These are phyloP conservation scores for Ditula angustiorana DNA, from an alignment of 2,888 invertebrate species.

Conservation along the genomic window DNA sequence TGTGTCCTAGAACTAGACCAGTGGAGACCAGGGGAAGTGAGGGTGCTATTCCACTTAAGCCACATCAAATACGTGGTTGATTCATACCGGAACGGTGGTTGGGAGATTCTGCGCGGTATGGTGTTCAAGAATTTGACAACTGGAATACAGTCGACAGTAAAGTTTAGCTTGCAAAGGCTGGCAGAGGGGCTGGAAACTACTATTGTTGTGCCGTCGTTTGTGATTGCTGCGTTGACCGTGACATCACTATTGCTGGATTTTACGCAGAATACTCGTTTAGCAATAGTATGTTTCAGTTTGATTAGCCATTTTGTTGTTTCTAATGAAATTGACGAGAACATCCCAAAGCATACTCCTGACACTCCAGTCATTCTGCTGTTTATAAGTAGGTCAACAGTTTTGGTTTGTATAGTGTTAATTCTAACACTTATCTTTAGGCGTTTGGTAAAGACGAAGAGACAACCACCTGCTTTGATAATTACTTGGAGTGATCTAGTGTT, in stretches of 20 bases:
- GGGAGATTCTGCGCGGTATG: slow-evolving; percentile 1
- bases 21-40: slow-evolving; percentile 20
- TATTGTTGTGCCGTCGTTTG: slow-evolving; percentile 24
- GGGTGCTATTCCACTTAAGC: slow-evolving; percentile 11
- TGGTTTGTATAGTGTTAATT: slow-evolving; percentile 49
- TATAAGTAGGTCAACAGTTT: slow-evolving; percentile 52
- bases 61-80: slow-evolving; percentile 13
- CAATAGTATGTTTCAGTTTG: slow-evolving; percentile 53
- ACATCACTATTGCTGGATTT: slow-evolving; percentile 8
- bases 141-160: slow-evolving; percentile 14
- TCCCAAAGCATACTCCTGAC: slow-evolving; percentile 52
- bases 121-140: slow-evolving; percentile 22
- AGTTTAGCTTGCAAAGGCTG: slow-evolving; percentile 11
- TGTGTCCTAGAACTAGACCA: slow-evolving; percentile 27
- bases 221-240: slow-evolving; percentile 15
- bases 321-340: slow-evolving; percentile 43
- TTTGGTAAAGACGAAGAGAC: slow-evolving; percentile 44
- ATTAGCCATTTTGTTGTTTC: slow-evolving; percentile 52
- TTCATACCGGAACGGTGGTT: slow-evolving; percentile 11
- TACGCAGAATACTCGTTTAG: slow-evolving; percentile 45
- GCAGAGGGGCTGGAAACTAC: slow-evolving; percentile 19
- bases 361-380: slow-evolving; percentile 57
- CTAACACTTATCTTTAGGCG: slow-evolving; percentile 48
- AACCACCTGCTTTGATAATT: slow-evolving; percentile 48
- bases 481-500: slow-evolving; percentile 49